Conservation (phyloP, 2,113 vertebrate species). For the Alligator mississippiensis region DNA sequence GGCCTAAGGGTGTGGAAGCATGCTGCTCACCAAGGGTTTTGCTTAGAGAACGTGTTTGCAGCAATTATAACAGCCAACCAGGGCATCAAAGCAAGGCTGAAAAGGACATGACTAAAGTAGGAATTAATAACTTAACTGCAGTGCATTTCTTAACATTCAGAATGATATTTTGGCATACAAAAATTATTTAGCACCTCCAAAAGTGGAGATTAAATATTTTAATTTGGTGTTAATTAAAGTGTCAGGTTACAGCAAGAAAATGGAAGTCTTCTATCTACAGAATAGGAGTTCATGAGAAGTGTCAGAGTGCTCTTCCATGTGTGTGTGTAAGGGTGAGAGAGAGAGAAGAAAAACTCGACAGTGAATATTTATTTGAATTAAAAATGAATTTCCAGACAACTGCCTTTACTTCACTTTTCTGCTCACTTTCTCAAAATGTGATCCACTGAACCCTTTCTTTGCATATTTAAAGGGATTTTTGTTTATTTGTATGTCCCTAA, state of each 20-base stretch:
- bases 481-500: background rate
- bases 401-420: background rate
- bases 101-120: background rate
- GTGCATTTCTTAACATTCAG: background rate
- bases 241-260: background rate
- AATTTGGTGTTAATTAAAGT: background rate
- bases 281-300: accelerated
- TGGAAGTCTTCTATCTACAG: background rate
- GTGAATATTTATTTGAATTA: background rate
- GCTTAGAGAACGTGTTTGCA: background rate
- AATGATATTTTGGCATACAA: background rate
- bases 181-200: background rate
- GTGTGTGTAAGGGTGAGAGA: too few species aligned
- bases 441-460: background rate
- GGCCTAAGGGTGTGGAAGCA: background rate
- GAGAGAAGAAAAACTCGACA: too few species aligned
- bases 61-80: background rate
- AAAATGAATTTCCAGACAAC: background rate
- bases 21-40: background rate
- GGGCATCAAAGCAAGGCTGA: background rate
- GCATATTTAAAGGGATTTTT: background rate
- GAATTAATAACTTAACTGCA: background rate
- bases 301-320: background rate
- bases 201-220: background rate
- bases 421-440: background rate